Conservation (phyloP, 1,140 invertebrate genomes). For the Zelostemma sp. region DNA sequence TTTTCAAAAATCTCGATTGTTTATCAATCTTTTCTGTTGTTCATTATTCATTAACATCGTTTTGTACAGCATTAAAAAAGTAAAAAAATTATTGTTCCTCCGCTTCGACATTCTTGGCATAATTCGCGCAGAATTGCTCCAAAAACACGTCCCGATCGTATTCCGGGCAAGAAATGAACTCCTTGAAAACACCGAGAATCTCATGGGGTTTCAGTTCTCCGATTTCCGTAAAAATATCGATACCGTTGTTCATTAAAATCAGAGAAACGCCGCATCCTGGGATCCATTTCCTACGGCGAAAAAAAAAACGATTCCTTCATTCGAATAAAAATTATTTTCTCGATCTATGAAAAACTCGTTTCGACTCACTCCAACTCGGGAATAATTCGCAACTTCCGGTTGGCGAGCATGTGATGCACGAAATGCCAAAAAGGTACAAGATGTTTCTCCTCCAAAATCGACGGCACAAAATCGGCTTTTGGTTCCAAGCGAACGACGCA, state of each 20-base stretch:
- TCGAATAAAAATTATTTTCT: constrained; percentile 2
- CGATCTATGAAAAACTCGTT: constrained; percentile 3
- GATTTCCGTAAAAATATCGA: constrained; percentile 67
- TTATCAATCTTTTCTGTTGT: no score
- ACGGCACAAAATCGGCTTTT: constrained; percentile 42
- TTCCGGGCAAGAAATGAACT: constrained; percentile 66
- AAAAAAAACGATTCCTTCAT: constrained; percentile 11
- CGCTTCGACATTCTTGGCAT: neutral
- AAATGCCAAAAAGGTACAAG: constrained; percentile 63
- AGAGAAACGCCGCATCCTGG: constrained; percentile 68
- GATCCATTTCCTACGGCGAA: constrained; percentile 58
- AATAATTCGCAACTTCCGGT: constrained; percentile 52
- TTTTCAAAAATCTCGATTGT: no score
- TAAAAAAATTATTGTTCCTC: neutral
- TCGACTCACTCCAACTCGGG: constrained; percentile 62
- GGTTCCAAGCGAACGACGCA: constrained; percentile 54
- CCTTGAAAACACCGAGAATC: constrained; percentile 60
- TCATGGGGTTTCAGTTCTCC: constrained; percentile 57
- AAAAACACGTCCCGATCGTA: constrained; percentile 38
- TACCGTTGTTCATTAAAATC: constrained; percentile 63
- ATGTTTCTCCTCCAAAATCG: constrained; percentile 31
- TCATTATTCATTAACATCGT: no score
- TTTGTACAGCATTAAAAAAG: no score
- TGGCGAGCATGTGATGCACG: constrained; percentile 49
- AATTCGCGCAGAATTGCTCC: neutral